Base-by-base conservation (phyloP, 2,888 invertebrate species). In the Heliconius aoede region DNA sequence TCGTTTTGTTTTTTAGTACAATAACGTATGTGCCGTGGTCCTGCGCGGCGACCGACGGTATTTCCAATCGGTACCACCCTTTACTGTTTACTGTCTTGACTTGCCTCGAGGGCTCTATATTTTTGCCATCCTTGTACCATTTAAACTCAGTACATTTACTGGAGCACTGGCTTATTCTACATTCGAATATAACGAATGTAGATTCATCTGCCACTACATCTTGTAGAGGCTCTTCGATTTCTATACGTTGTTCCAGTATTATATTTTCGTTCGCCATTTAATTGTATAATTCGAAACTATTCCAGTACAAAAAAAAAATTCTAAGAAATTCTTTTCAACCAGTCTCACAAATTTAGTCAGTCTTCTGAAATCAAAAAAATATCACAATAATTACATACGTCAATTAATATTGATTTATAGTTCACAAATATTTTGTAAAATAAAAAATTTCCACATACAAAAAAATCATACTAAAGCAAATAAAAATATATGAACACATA, bases 11-110 rank as follows among this genome's bases (percentile, higher is more conserved):
- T 69, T 76, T 77, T 73, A 83, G 80, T 68, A 83, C 68, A 15
- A 85, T 40, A 30, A 76, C 74, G 72, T 87, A 87, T 7, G 85
- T 64, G 3, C 86, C 86, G 36, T 84, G 81, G 73, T 87, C 86
- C 11, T 77, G 71, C 4, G 30, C n/a, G n/a, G 58, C 71, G 1
- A 81, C 80, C 0, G 80, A 76, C 8, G 73, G 79, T 40, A 86
- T 83, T 78, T 83, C 81, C n/a, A 86, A 74, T 71, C 81, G 78
- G 73, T 82, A 78, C 81, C 79, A 81, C 79, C 80, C 76, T 58
- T 77, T 77, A 32, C 78, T 71, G 30, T 76, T 72, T 26, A 76
- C 77, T 24, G 81, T 82, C 79, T 81, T 82, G n/a, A 78, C 78
- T 81, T 80, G 80, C 60, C 78, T 72, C n/a, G 76, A 76, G 21